phyloP scores from a whole-genome alignment of 2,113 vertebrate species.

The Bubo blakistoni region DNA sequence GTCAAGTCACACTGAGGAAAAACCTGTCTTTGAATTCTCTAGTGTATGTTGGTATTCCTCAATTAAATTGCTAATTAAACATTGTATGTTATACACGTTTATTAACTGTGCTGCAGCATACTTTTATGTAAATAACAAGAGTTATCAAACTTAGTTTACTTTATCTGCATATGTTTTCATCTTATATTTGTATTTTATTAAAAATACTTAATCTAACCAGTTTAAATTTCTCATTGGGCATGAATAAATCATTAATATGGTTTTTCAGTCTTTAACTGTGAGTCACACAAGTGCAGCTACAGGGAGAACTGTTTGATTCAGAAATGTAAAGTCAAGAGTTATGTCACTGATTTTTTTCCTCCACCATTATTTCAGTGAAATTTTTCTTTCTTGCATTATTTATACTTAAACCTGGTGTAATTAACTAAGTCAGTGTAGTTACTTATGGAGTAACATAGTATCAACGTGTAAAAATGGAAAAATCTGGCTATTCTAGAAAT shows the following conservation, averaged over 20 bases:
- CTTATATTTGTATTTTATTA: not conserved
- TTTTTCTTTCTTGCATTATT: not conserved
- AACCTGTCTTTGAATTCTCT: not conserved
- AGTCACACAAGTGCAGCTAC: not conserved
- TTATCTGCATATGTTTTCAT: not conserved
- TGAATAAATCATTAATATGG: not conserved
- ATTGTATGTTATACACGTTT: not conserved
- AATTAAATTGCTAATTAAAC: not conserved
- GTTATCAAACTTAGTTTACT: not conserved
- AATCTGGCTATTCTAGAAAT: not conserved
- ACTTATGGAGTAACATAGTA: not conserved
- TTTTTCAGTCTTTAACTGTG: not conserved
- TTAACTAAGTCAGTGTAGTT: not conserved
- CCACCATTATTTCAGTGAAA: not conserved
- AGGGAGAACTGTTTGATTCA: not conserved
- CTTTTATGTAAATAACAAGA: not conserved
- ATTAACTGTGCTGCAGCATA: not conserved
- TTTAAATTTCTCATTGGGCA: not conserved
- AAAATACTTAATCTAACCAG: not conserved
- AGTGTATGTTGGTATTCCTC: not conserved
- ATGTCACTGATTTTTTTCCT: not conserved
- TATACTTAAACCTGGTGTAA: not conserved
- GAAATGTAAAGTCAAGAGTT: not conserved
- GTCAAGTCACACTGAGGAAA: not conserved
- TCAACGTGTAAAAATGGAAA: not conserved